Evolutionary conservation across 2,888 invertebrate species (phyloP).

Genomic region (Sesamia inferens): DNA sequence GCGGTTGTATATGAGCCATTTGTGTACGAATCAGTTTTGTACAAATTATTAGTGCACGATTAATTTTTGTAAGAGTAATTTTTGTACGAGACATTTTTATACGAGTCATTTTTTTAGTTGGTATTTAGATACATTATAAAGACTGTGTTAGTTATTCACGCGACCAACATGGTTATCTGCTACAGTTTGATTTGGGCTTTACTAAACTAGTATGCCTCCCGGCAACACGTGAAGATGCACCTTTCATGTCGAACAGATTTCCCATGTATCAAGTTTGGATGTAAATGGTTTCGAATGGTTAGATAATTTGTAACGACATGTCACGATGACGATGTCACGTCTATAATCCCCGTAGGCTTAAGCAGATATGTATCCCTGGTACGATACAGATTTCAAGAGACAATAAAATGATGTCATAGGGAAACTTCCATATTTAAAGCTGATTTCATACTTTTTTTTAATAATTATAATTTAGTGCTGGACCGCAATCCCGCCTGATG

Average conservation of each 20-base stretch:
- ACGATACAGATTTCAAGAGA: not conserved
- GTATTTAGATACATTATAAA: too few species aligned
- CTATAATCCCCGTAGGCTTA: not conserved
- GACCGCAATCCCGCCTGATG: too few species aligned
- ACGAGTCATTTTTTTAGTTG: too few species aligned
- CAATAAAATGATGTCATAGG: too few species aligned
- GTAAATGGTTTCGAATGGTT: not conserved
- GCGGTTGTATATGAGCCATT: too few species aligned
- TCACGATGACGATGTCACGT: not conserved
- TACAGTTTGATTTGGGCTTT: constrained; percentile 9
- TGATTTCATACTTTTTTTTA: not conserved
- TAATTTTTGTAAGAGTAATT: too few species aligned
- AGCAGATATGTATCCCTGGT: not conserved
- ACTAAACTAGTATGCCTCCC: constrained; percentile 22
- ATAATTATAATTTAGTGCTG: too few species aligned
- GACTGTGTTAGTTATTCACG: constrained; percentile 14
- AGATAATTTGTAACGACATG: not conserved
- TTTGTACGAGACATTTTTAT: too few species aligned
- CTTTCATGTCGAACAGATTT: not conserved
- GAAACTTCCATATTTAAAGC: not conserved
- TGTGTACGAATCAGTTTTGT: too few species aligned
- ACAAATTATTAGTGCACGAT: too few species aligned
- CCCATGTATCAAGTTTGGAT: not conserved
- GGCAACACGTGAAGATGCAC: constrained; percentile 12
- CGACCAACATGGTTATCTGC: not conserved